These are phyloP conservation scores for Helicoverpa assulta DNA, from an alignment of 2,888 invertebrate species.

Conservation along the genomic window DNA sequence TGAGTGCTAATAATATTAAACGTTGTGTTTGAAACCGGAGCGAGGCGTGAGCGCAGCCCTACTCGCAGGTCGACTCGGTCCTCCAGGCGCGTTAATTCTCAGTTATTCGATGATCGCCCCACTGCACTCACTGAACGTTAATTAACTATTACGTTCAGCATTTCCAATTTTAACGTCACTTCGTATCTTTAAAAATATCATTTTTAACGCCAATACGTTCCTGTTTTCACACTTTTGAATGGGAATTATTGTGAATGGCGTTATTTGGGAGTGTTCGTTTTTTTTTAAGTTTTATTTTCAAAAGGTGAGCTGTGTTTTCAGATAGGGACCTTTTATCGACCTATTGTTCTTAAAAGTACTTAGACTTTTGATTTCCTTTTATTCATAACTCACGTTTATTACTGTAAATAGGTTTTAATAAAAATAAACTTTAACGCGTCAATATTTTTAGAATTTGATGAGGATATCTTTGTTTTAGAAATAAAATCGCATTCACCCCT, in stretches of 20 bases:
- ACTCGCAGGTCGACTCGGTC: constrained; percentile 52
- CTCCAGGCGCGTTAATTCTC: constrained; percentile 68
- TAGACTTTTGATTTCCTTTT: too few species aligned
- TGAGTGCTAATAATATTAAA: constrained; percentile 26
- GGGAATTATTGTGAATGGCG: neutral
- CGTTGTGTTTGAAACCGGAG: constrained; percentile 27
- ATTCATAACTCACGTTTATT: too few species aligned
- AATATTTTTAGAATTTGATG: too few species aligned
- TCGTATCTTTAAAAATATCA: constrained; percentile 34
- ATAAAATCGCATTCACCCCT: constrained; percentile 27
- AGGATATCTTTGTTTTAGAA: neutral
- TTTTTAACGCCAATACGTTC: constrained; percentile 46
- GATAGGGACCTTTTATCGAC: neutral
- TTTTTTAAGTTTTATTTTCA: neutral
- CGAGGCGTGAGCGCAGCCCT: constrained; percentile 49
- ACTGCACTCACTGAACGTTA: constrained; percentile 68
- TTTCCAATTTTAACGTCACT: constrained; percentile 58
- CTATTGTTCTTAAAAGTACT: neutral
- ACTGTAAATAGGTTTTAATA: too few species aligned
- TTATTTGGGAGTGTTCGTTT: neutral
- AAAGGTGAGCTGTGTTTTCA: neutral
- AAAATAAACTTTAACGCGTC: too few species aligned
- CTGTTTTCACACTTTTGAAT: constrained; percentile 43
- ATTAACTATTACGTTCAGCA: constrained; percentile 70
- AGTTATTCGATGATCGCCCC: constrained; percentile 68